phyloP scores from a whole-genome alignment of 2,113 vertebrate genomes.

The Channa argus region DNA sequence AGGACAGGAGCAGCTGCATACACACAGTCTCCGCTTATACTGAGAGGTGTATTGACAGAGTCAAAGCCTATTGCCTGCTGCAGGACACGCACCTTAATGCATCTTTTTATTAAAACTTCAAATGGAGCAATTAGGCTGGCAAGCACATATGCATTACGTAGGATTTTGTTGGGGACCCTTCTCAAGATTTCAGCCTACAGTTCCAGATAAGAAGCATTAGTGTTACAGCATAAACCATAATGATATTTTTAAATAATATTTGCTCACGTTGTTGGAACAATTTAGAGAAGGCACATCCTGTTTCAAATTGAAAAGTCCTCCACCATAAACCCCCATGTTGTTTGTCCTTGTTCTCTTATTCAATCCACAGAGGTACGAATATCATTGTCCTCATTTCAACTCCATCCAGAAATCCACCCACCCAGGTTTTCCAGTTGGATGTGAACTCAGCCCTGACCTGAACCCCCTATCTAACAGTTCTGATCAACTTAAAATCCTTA shows the following conservation, averaged over 20 bases:
- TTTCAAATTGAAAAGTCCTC: not conserved
- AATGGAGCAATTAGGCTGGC: constrained; percentile 2
- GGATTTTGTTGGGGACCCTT: not conserved
- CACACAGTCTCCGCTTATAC: constrained; percentile 9
- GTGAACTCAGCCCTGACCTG: too few species aligned
- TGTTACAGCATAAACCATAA: not conserved
- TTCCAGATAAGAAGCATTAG: not conserved
- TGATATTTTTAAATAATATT: not conserved
- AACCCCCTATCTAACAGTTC: too few species aligned
- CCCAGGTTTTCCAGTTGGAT: too few species aligned
- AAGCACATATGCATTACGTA: too few species aligned
- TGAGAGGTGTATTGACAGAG: constrained; percentile 35
- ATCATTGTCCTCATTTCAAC: too few species aligned
- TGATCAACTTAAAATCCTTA: too few species aligned
- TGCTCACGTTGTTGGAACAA: too few species aligned
- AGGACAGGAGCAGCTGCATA: constrained; percentile 50
- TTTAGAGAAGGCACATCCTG: not conserved
- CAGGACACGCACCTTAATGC: constrained; percentile 13
- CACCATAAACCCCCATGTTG: too few species aligned
- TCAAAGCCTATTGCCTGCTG: constrained; percentile 23
- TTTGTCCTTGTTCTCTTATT: too few species aligned
- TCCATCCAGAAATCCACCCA: too few species aligned
- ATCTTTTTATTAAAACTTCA: constrained; percentile 25
- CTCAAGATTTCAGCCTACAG: not conserved
- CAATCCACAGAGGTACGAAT: too few species aligned